Conservation (phyloP, 2,797 vertebrate species). For the Gallirallus australis region DNA sequence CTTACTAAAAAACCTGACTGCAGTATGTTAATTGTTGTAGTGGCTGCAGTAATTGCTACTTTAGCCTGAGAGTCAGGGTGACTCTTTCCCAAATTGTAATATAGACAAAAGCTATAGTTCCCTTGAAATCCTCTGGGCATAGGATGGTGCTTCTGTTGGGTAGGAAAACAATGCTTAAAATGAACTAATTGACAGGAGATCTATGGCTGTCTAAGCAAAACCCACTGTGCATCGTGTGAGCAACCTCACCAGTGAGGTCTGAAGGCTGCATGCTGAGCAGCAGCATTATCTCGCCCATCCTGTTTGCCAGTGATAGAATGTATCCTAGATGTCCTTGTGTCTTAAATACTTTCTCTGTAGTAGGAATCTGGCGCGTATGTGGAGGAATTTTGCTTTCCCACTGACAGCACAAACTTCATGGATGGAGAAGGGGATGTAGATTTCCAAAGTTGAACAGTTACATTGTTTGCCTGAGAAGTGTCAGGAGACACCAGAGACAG, state of each 20-base stretch:
- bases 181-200: neutral
- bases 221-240: accelerated
- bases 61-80: neutral
- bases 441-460: neutral
- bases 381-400: neutral
- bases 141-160: neutral
- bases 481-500: neutral
- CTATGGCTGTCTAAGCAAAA: accelerated
- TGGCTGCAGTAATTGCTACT: neutral
- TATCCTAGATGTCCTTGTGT: neutral
- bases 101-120: neutral
- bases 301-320: neutral
- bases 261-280: neutral
- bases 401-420: neutral
- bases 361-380: neutral
- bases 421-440: neutral
- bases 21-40: neutral
- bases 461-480: neutral
- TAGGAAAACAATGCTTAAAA: neutral
- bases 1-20: neutral
- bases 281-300: neutral
- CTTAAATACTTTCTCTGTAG: neutral
- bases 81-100: neutral
- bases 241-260: neutral
- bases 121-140: neutral